Percentiles rank a stretch among this genome's conserved stretches.
Conservation (phyloP, 2,797 vertebrate genomes). For the Lophotriccus pileatus region DNA sequence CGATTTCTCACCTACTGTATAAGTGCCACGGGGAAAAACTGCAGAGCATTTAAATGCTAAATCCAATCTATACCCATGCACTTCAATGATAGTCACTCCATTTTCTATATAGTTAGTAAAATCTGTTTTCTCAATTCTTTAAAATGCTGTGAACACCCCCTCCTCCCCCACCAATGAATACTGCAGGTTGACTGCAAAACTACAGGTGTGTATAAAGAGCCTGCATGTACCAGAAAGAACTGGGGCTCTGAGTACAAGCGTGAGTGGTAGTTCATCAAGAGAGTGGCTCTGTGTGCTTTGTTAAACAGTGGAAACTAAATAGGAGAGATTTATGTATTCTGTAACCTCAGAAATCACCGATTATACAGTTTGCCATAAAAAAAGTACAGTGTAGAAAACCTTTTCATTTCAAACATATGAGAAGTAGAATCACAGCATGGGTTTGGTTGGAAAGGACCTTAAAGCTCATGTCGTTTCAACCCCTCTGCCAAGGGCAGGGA, state of each 20-base stretch:
- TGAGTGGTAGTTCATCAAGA: neutral
- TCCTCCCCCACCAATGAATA: neutral
- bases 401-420: neutral
- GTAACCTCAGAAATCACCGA: neutral
- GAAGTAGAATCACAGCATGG: neutral
- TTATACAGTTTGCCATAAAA: neutral
- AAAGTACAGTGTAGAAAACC: neutral
- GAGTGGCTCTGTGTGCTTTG: neutral
- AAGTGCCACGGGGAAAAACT: neutral
- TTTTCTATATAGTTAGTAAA: neutral
- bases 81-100: neutral
- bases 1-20: neutral
- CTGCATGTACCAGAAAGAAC: neutral
- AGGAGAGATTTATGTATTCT: neutral
- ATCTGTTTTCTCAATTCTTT: neutral
- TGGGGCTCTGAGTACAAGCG: neutral
- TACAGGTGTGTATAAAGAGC: neutral
- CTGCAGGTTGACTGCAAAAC: neutral
- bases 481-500: accelerated
- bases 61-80: neutral
- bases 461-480: neutral
- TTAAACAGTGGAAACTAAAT: neutral
- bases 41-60: neutral
- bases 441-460: neutral
- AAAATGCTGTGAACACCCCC: neutral